Evolutionary conservation across 2,797 vertebrate genomes (phyloP), one percentile per base, ranked within the genome.

Genomic region (Argyrosomus regius): DNA sequence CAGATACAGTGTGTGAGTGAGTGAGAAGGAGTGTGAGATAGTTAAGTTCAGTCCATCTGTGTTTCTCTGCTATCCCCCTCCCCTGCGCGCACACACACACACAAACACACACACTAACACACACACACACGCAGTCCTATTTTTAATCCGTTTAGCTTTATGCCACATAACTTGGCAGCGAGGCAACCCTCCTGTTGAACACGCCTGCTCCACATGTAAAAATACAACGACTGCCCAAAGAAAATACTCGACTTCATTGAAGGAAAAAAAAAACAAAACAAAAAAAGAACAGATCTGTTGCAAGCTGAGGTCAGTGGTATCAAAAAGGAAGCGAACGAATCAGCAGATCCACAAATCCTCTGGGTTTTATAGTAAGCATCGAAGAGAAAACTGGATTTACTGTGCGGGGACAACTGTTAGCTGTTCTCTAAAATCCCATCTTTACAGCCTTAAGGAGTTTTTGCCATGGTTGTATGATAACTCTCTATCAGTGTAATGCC

Each of bases 131-230:
- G 20, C 54, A 79, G 81, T 68, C 82, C 88, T 94, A 91, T 94
- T 94, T 95, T 94, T 92, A 92, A 88, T 95, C 93, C 58, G 91
- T 93, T 95, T 96, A 95, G 89, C 90, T 95, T 92, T 75, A 94
- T 93, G 92, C 90, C 92, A 91, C 92, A 91, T 95, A 89, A 90
- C 92, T 96, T 95, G 92, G 90, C 95, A 95, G 92, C 77, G 82
- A 69, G 70, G 79, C 68, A 75, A 88, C 94, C 91, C 92, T 92
- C 77, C 91, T 89, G 90, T 88, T 78, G 82, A 93, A 90, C 93
- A 91, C 91, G 88, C 86, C 93, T 81, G 87, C 91, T 93, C 91
- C 92, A 91, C 91, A 91, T 95, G 93, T 94, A 86, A 92, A 96
- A 96, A 96, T 93, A 96, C 79, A 78, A 92, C 48, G 39, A 68